Percentiles rank a stretch among this genome's conserved stretches.
Evolutionary conservation across 2,113 vertebrate genomes (phyloP).

Genomic region (Irena cyanogastra): DNA sequence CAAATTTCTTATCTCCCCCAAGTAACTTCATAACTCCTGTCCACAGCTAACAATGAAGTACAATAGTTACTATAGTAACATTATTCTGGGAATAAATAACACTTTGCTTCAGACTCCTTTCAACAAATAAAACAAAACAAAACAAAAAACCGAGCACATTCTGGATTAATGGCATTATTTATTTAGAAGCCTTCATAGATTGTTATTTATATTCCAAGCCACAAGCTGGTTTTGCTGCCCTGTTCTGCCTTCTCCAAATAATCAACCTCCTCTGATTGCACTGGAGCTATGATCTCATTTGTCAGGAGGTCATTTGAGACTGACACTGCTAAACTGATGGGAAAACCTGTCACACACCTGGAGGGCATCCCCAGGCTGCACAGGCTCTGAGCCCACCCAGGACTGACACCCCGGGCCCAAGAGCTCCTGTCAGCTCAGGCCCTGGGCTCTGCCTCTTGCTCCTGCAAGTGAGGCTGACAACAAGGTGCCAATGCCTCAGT

Average conservation of each 20-base stretch:
- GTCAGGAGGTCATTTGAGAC: not conserved
- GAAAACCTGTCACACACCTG: not conserved
- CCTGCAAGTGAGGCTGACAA: not conserved
- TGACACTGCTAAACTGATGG: not conserved
- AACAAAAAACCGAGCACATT: not conserved
- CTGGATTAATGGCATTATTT: slow-evolving; percentile 64
- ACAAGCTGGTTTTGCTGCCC: not conserved
- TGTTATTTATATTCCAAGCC: slow-evolving; percentile 32
- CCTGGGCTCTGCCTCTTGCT: not conserved
- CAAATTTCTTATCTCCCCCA: slow-evolving; percentile 17
- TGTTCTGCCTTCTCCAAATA: not conserved
- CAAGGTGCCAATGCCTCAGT: not conserved
- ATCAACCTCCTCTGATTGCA: not conserved
- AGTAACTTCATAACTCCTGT: slow-evolving; percentile 37
- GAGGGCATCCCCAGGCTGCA: not conserved
- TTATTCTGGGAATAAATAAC: slow-evolving; percentile 66
- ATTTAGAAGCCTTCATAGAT: slow-evolving; percentile 38
- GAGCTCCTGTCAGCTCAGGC: not conserved
- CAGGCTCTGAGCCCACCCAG: not conserved
- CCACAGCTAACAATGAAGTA: not conserved
- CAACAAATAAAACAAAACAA: not conserved
- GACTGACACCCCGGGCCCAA: not conserved
- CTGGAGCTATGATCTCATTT: not conserved
- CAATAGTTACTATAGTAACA: slow-evolving; percentile 73
- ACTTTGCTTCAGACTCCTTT: slow-evolving; percentile 42